Percentiles rank a stretch among this genome's conserved stretches.
Evolutionary conservation across 2,888 invertebrate genomes (phyloP).

Genomic region (Diachrysia chrysitis): DNA sequence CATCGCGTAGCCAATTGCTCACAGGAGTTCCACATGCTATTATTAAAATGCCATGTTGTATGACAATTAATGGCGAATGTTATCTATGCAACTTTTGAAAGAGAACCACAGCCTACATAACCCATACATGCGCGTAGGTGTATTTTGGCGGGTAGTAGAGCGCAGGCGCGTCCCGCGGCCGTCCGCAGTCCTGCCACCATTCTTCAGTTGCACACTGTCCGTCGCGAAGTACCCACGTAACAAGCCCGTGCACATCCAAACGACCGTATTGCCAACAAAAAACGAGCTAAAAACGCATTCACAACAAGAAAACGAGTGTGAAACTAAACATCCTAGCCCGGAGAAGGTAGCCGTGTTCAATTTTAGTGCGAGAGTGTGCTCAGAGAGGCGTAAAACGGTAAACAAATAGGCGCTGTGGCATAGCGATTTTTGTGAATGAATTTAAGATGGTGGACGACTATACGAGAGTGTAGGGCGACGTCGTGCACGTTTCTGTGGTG

Average conservation of each 20-base stretch:
- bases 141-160: conserved; percentile 85
- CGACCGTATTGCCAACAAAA: conserved; percentile 79
- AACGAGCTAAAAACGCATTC: conserved; percentile 70
- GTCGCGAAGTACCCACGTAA: conserved; percentile 67
- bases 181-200: conserved; percentile 88
- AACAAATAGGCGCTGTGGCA: conserved; percentile 81
- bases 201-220: conserved; percentile 85
- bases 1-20: conserved; percentile 19
- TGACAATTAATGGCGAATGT: conserved; percentile 46
- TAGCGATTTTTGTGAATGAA: conserved; percentile 89
- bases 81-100: conserved; percentile 80
- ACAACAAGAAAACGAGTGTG: conserved; percentile 63
- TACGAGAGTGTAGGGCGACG: conserved; percentile 74
- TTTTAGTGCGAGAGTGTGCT: conserved; percentile 60
- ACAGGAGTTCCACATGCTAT: conserved; percentile 6
- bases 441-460: conserved; percentile 86
- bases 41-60: conserved; percentile 15
- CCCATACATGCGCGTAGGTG: conserved; percentile 87
- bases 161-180: conserved; percentile 81
- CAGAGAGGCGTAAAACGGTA: conserved; percentile 80
- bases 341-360: conserved; percentile 56
- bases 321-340: conserved; percentile 52
- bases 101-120: conserved; percentile 65
- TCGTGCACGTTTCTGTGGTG: conserved; percentile 69
- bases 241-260: conserved; percentile 62